phyloP scores from a whole-genome alignment of 2,113 vertebrate genomes.

The Tautogolabrus adspersus region DNA sequence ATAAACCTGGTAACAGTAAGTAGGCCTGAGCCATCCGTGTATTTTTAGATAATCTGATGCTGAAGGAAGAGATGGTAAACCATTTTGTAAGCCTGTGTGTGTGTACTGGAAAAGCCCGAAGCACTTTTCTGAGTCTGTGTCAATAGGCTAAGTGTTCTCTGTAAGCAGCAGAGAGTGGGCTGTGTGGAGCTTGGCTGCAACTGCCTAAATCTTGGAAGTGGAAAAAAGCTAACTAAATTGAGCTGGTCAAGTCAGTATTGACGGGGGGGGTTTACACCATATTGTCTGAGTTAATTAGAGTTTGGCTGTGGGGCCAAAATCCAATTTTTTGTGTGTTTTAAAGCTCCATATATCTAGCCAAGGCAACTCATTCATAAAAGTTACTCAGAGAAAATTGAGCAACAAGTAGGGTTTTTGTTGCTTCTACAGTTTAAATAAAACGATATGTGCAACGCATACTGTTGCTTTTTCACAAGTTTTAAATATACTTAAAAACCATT shows the following conservation, averaged over 20 bases:
- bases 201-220: conserved; percentile 38
- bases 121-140: conserved; percentile 65
- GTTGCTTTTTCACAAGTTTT: neutral
- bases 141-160: conserved; percentile 75
- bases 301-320: conserved; percentile 12
- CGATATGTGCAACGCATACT: neutral
- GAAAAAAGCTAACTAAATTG: conserved; percentile 40
- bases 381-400: neutral
- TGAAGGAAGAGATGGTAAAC: conserved; percentile 59
- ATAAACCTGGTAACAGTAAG: conserved; percentile 47
- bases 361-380: neutral
- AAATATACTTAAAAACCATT: too few relatives aligned
- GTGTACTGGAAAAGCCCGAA: conserved; percentile 58
- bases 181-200: conserved; percentile 53
- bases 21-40: conserved; percentile 19
- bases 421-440: neutral
- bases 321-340: neutral
- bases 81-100: conserved; percentile 47
- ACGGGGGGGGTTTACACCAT: conserved; percentile 28
- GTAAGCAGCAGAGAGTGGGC: conserved; percentile 61
- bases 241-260: conserved; percentile 40
- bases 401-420: neutral
- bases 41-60: conserved; percentile 54
- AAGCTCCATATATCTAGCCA: neutral
- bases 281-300: conserved; percentile 39